Evolutionary conservation across 2,888 invertebrate species (phyloP), one percentile per base, ranked within the genome.

Genomic region (Dilophus febrilis): DNA sequence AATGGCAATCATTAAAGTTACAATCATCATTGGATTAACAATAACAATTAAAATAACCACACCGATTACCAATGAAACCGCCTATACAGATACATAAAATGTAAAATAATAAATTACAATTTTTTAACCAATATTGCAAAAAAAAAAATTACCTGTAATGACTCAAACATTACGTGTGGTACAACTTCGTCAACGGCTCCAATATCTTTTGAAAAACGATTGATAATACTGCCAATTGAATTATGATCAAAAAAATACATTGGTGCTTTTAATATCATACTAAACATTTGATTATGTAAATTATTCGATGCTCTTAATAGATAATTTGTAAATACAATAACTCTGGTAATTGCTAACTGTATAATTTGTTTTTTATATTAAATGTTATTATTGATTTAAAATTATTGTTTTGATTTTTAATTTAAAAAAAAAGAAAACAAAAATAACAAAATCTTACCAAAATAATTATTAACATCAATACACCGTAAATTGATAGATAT

Each of bases 221-320:
- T 83, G 22, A 84, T 58, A 47, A 84, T 74, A 39, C 70, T 58
- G 10, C 83, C 83, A 44, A 79, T 76, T 1, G 87, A 80, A 64
- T 90, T 91, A 0, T 67, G 72, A 51, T 90, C 83, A 55, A 91
- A 92, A 65, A 92, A 92, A 13, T 73, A 61, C 71, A 88, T 82
- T 0, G 78, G 77, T 0, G 84, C 74, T 45, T 76, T 66, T 6
- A 88, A 64, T 51, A 91, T 70, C 36, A 77, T 72, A 35, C 70
- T 64, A 58, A 90, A 88, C 86, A 91, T 90, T 12, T 65, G 66
- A 50, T 81, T 74, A 58, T 92, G 91, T 3, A 92, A 68, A 43
- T 70, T 72, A 45, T 72, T 70, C 0, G 86, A 84, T 0, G 86
- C 73, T 12, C 69, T 72, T 70, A 83, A 77, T 56, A 80, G 82